phyloP scores from a whole-genome alignment of 35 echinoderm and acorn worm genomes.

The Ptychodera flava region DNA sequence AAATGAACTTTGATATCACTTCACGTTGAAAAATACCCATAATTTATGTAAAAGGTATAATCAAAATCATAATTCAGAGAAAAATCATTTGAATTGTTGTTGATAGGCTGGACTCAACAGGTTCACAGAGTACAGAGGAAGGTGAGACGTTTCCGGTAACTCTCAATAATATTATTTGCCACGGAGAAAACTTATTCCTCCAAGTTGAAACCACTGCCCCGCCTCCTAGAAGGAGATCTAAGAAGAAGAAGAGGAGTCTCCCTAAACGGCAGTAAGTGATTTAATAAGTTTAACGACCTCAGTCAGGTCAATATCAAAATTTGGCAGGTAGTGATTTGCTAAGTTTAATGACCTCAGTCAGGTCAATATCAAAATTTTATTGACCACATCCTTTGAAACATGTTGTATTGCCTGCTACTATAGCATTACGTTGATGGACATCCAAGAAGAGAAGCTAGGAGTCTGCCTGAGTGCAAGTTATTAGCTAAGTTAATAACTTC shows the following conservation, averaged over 20 bases:
- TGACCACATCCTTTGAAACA: no score
- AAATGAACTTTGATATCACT: no score
- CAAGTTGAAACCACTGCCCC: constrained; percentile 92
- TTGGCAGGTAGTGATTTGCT: background rate
- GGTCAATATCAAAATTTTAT: background rate
- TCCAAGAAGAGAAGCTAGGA: background rate
- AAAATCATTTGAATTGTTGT: no score
- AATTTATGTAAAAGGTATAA: no score
- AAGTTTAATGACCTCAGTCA: background rate
- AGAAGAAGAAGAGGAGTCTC: constrained; percentile 58
- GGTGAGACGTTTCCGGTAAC: constrained; percentile 61
- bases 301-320: background rate
- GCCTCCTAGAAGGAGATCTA: constrained; percentile 61
- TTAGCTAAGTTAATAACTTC: background rate
- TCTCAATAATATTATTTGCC: constrained; percentile 62
- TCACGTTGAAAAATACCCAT: no score
- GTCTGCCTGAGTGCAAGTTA: background rate
- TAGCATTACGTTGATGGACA: no score
- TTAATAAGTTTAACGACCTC: background rate
- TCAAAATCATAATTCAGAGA: no score
- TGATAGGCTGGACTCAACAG: constrained; percentile 14
- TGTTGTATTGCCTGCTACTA: no score
- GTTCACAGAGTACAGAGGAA: constrained; percentile 14
- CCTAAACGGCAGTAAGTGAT: constrained; percentile 56
- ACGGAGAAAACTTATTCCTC: constrained; percentile 76